phyloP scores from a whole-genome alignment of 2,797 vertebrate genomes.

The Chloroceryle inda region DNA sequence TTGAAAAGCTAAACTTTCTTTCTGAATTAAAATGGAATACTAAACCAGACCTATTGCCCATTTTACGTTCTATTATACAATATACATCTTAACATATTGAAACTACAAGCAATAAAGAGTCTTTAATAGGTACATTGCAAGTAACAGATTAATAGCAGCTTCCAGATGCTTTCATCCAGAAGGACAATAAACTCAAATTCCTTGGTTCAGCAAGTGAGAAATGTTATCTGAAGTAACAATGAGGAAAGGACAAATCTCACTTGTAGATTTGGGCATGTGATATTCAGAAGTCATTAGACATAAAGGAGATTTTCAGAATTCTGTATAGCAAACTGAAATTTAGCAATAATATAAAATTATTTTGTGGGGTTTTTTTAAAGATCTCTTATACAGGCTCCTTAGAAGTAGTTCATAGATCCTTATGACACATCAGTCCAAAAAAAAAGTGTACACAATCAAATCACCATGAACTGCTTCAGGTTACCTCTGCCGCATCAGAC shows the following conservation, averaged over 20 bases:
- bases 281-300: background rate
- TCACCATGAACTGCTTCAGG: background rate
- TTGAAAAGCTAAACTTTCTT: background rate
- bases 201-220: background rate
- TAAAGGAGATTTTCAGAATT: background rate
- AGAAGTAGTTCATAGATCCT: background rate
- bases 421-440: background rate
- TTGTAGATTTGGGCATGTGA: background rate
- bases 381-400: background rate
- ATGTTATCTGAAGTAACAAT: background rate
- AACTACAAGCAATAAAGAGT: background rate
- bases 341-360: background rate
- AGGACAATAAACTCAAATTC: background rate
- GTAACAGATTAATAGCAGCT: background rate
- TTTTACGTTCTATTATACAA: background rate
- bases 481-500: background rate
- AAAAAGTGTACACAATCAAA: background rate
- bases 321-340: background rate
- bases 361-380: background rate
- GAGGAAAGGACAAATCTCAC: background rate
- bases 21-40: background rate
- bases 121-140: background rate
- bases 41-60: background rate
- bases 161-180: background rate
- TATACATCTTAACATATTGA: background rate